These are phyloP conservation scores for Tenebrio molitor DNA, from an alignment of 1,140 invertebrate species.

Conservation along the genomic window DNA sequence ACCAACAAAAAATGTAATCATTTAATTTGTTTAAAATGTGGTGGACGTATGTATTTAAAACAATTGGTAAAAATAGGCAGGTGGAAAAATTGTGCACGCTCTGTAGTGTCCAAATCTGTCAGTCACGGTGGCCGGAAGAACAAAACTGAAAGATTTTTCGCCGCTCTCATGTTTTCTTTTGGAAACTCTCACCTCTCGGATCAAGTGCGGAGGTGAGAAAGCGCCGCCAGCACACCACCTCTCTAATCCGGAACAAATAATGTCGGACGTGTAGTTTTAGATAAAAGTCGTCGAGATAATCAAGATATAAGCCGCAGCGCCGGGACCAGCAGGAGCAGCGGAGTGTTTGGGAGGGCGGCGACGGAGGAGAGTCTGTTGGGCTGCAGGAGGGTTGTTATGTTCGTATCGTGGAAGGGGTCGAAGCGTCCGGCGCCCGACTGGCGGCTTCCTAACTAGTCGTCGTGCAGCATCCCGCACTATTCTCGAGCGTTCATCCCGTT, in stretches of 20 bases:
- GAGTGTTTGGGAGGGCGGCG: conserved; percentile 16
- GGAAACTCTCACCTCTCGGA: too few relatives aligned
- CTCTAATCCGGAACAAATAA: not conserved
- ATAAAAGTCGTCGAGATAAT: conserved; percentile 18
- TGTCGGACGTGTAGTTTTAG: conserved; percentile 1
- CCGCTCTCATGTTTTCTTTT: too few relatives aligned
- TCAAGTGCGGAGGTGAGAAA: not conserved
- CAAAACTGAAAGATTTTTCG: too few relatives aligned
- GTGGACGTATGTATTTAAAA: too few relatives aligned
- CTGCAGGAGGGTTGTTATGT: conserved; percentile 48
- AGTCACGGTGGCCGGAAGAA: too few relatives aligned
- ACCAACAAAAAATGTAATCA: too few relatives aligned
- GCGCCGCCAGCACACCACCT: too few relatives aligned
- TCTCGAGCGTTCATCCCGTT: conserved; percentile 35
- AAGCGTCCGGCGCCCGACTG: conserved; percentile 52
- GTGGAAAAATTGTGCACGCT: too few relatives aligned
- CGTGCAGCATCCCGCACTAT: conserved; percentile 40
- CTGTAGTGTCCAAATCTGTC: too few relatives aligned
- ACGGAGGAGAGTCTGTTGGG: conserved; percentile 16
- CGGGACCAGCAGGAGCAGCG: conserved; percentile 12
- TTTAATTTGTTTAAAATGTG: not conserved
- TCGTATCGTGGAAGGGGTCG: conserved; percentile 38
- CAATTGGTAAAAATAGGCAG: too few relatives aligned
- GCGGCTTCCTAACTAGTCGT: conserved; percentile 47
- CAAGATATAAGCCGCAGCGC: not conserved